Percentiles rank a stretch among this genome's conserved stretches.
Conservation (phyloP, 2,797 vertebrate species). For the Allobates femoralis region DNA sequence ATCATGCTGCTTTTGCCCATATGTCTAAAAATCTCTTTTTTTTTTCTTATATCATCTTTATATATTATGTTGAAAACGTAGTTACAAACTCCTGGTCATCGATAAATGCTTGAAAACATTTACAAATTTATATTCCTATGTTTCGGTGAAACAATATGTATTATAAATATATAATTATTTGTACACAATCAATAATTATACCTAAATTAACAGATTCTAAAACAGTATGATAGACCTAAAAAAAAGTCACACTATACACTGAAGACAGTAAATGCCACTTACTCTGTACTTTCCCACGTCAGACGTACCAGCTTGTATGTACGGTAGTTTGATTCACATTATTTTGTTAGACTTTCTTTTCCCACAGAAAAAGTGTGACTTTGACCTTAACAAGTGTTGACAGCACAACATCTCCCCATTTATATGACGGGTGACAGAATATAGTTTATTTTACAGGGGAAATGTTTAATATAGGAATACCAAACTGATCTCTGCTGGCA, state of each 20-base stretch:
- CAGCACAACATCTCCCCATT: background rate
- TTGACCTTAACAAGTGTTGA: background rate
- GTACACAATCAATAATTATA: no score
- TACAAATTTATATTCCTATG: no score
- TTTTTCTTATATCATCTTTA: no score
- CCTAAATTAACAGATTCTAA: background rate
- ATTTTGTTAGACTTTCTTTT: background rate
- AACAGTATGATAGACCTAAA: background rate
- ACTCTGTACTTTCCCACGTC: background rate
- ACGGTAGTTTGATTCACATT: background rate
- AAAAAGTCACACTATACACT: background rate
- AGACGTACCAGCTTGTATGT: background rate
- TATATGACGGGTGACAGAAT: background rate
- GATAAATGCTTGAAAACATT: no score
- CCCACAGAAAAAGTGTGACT: slow-evolving; percentile 4
- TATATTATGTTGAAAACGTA: no score
- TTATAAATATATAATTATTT: no score
- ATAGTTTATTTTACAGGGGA: background rate
- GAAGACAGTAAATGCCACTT: background rate
- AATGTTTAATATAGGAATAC: background rate
- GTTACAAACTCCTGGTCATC: no score
- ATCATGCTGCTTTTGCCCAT: no score
- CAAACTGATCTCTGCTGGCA: background rate
- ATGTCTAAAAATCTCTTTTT: no score
- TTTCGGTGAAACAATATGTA: no score